Base-by-base conservation (phyloP, 2,888 invertebrate genomes). In the Agrypnus murinus region DNA sequence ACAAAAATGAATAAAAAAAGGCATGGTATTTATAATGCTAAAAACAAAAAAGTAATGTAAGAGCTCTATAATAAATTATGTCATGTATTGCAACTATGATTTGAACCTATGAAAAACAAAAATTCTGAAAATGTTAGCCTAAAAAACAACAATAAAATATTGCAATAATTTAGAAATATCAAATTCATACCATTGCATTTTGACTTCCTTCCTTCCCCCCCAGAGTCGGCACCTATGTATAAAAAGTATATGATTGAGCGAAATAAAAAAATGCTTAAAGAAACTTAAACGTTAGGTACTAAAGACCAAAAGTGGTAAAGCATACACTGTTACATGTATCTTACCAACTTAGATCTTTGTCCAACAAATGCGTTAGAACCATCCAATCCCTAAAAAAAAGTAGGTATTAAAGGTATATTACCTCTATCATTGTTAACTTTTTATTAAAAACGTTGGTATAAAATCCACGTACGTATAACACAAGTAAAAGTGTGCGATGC, bases 311-410 rank as follows among this genome's bases (percentile, higher is more conserved):
- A 72, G 65, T 76, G 78, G 77, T 77, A 76, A 79, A 79, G 77
- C 79, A 79, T 77, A 79, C 78, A 78, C 74, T 74, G 65, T 70
- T 65, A 65, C 65, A 70, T 70, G 70, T 70, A 70, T 70, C 86
- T 86, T 86, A 87, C 87, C 86, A 87, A 85, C 83, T 87, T 87
- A 80, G 85, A 85, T 81, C 86, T 85, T 84, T 86, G 86, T 79
- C 86, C 86, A 81, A 86, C 85, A 83, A 86, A 86, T 78, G 86
- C 84, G 82, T 86, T 86, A 81, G 85, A 84, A 81, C 85, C 86
- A 81, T 87, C 86, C 84, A 86, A 84, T 80, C 83, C 85, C 87
- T 86, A 85, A 81, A 86, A 86, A 83, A 83, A 82, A 80, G 79
- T 67, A 60, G 12, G 31, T 25, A 66, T 66, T 77, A 70, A 72